These are phyloP conservation scores for Monomorium pharaonis DNA, from an alignment of 1,140 invertebrate species.

Conservation along the genomic window DNA sequence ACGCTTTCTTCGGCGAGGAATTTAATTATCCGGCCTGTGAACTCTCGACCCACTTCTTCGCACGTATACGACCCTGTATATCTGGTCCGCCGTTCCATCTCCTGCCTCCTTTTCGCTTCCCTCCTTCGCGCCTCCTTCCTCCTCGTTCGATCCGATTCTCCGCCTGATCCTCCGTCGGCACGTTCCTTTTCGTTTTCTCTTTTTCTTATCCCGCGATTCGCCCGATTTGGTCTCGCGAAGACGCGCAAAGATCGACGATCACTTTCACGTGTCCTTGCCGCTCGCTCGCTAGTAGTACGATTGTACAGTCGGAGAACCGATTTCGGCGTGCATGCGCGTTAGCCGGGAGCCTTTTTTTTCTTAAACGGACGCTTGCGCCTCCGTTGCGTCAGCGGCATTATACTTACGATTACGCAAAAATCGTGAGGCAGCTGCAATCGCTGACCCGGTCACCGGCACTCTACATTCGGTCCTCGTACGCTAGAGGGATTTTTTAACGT, in stretches of 20 bases:
- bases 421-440: conserved; percentile 18
- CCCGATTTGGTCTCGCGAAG: not conserved
- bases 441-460: not conserved
- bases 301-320: not conserved
- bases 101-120: conserved; percentile 30
- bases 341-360: conserved; percentile 8
- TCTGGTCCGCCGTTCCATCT: conserved; percentile 46
- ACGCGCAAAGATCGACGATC: conserved; percentile 27
- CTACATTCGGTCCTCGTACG: not conserved
- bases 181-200: conserved; percentile 27
- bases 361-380: not conserved
- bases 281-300: not conserved
- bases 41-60: conserved; percentile 78
- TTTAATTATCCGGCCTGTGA: conserved; percentile 79
- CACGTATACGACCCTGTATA: conserved; percentile 54
- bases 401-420: conserved; percentile 41
- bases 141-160: not conserved
- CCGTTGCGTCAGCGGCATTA: conserved; percentile 15
- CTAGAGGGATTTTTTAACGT: not conserved
- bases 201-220: not conserved
- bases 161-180: not conserved
- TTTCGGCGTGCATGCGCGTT: not conserved
- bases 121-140: not conserved
- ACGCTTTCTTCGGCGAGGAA: conserved; percentile 79
- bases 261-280: conserved; percentile 63